Conservation (phyloP, 2,113 vertebrate genomes). For the Ranitomeya variabilis region DNA sequence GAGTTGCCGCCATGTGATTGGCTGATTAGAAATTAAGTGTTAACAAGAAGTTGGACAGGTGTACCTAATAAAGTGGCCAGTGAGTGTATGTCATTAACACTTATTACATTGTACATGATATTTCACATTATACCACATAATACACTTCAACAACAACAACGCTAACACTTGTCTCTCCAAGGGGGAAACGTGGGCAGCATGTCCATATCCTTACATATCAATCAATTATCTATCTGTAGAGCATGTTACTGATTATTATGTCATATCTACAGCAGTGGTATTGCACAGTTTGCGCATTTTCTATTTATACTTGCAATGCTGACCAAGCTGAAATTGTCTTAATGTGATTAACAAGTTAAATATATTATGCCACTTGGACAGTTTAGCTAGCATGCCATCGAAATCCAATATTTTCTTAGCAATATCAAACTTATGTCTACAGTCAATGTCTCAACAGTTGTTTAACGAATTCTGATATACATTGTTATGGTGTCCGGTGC, state of each 20-base stretch:
- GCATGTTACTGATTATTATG: background rate
- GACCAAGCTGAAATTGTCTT: constrained; percentile 23
- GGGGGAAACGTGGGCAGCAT: no score
- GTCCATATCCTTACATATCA: background rate
- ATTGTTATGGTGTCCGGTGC: background rate
- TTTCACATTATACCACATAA: no score
- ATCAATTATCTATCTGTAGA: background rate
- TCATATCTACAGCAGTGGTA: background rate
- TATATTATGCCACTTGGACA: constrained; percentile 7
- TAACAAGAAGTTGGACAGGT: no score
- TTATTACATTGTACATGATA: no score
- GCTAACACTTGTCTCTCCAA: background rate
- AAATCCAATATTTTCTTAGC: constrained; percentile 15
- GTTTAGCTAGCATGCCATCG: background rate
- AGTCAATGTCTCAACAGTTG: background rate
- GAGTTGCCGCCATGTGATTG: no score
- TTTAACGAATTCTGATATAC: background rate
- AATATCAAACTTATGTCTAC: background rate
- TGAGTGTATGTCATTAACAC: no score
- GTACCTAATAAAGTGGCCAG: no score
- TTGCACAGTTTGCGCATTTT: constrained; percentile 37
- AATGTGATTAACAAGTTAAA: constrained; percentile 27
- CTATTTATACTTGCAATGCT: background rate
- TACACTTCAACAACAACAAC: no score
- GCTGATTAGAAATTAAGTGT: no score